Percentiles rank a stretch among this genome's conserved stretches.
These are phyloP conservation scores for Stigmatopora argus DNA, from an alignment of 2,113 vertebrate genomes.

Conservation along the genomic window DNA sequence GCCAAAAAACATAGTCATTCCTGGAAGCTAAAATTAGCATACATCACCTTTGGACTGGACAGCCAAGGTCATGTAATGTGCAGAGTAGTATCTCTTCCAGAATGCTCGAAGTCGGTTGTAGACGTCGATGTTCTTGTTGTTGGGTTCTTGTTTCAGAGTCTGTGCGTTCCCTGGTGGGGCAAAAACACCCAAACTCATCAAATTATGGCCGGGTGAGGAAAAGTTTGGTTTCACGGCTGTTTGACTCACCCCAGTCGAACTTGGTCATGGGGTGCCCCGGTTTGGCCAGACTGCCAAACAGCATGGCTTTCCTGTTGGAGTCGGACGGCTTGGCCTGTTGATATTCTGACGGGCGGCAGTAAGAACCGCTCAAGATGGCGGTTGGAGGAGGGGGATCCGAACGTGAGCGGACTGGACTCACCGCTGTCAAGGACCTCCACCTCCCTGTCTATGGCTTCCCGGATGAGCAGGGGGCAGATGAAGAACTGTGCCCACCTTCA, in stretches of 20 bases:
- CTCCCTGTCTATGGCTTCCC: conserved; percentile 91
- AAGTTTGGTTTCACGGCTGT: not conserved
- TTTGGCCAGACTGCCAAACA: conserved; percentile 94
- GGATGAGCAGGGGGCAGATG: conserved; percentile 92
- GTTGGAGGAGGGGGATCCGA: not conserved
- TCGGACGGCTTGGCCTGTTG: conserved; percentile 92
- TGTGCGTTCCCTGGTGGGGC: conserved; percentile 82
- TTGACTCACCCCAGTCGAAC: conserved; percentile 91
- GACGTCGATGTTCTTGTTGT: conserved; percentile 84
- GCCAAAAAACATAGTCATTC: too few species aligned
- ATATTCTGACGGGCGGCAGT: conserved; percentile 74
- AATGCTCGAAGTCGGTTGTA: conserved; percentile 85
- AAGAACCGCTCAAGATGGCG: conserved; percentile 14
- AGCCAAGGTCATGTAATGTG: conserved; percentile 94
- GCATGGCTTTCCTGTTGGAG: conserved; percentile 93
- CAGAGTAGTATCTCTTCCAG: conserved; percentile 90
- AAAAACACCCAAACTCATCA: conserved; percentile 24
- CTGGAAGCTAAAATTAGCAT: too few species aligned
- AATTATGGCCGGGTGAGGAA: not conserved
- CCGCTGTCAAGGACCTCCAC: conserved; percentile 97
- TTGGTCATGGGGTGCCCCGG: conserved; percentile 94
- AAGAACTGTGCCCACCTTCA: conserved; percentile 97
- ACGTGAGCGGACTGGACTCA: conserved; percentile 58
- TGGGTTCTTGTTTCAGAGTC: conserved; percentile 88
- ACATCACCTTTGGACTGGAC: conserved; percentile 92